Evolutionary conservation across 2,888 invertebrate species (phyloP).

Genomic region (Caenorhabditis doughertyi): DNA sequence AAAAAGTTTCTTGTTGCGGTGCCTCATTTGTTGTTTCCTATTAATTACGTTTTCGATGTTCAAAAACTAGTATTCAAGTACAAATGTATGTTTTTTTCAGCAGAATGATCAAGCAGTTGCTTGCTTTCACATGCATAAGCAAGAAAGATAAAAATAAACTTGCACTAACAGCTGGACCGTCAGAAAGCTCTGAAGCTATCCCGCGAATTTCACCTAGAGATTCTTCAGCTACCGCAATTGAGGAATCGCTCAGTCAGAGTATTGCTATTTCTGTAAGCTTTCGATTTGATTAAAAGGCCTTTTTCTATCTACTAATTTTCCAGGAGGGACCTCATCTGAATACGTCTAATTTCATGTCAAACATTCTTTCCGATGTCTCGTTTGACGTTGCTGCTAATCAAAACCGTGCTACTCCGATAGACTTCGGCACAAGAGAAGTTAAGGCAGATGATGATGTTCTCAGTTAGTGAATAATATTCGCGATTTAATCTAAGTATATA

Average conservation of each 20-base stretch:
- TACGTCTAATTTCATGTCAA: conserved; percentile 37
- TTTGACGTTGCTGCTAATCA: conserved; percentile 39
- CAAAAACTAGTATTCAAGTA: too few species aligned
- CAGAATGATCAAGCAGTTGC: conserved; percentile 40
- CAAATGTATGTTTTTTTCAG: conserved; percentile 20
- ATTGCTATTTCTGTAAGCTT: conserved; percentile 29
- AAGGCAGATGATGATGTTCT: conserved; percentile 38
- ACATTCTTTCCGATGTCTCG: conserved; percentile 42
- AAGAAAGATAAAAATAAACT: conserved; percentile 53
- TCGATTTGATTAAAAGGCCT: background rate
- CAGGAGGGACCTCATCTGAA: conserved; percentile 21
- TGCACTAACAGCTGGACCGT: conserved; percentile 31
- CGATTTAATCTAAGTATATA: background rate
- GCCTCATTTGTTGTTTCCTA: too few species aligned
- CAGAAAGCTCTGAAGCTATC: background rate
- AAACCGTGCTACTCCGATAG: conserved; percentile 55
- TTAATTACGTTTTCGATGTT: too few species aligned
- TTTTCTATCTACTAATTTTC: background rate
- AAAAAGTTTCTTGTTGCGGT: too few species aligned
- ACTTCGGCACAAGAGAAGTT: conserved; percentile 50
- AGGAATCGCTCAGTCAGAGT: conserved; percentile 39
- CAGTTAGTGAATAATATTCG: conserved; percentile 2
- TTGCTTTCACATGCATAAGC: conserved; percentile 36
- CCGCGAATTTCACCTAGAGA: background rate
- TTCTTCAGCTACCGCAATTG: conserved; percentile 1